Conservation (phyloP, 2,113 vertebrate species). For the Silurus asotus region DNA sequence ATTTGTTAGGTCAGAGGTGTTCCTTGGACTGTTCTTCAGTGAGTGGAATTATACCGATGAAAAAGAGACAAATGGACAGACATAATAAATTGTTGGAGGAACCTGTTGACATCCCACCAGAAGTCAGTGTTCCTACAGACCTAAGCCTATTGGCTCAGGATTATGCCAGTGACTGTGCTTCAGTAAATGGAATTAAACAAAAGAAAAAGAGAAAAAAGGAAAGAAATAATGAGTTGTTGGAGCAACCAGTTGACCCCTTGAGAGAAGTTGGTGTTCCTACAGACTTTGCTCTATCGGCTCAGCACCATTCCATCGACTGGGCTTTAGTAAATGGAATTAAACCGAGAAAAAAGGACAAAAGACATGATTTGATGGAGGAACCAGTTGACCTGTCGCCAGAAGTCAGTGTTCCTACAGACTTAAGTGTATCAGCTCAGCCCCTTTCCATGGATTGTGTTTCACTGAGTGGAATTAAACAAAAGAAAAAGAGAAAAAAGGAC, state of each 20-base stretch:
- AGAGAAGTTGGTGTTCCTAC: not conserved
- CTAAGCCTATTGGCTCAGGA: not conserved
- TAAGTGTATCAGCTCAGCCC: not conserved
- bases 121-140: not conserved
- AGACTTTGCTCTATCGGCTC: too few species aligned
- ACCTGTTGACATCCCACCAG: not conserved
- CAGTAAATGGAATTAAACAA: not conserved
- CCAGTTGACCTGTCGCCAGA: not conserved
- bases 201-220: slow-evolving; percentile 7
- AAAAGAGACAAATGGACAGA: slow-evolving; percentile 34
- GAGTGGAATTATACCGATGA: not conserved
- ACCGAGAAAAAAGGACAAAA: slow-evolving; percentile 29
- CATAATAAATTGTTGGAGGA: not conserved
- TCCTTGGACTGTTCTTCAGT: not conserved
- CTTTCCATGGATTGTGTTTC: not conserved
- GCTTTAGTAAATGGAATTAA: not conserved
- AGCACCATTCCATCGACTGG: too few species aligned
- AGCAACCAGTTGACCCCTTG: not conserved
- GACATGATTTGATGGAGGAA: not conserved
- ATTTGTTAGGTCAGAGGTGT: slow-evolving; percentile 6
- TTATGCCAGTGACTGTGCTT: not conserved
- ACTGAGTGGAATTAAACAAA: not conserved
- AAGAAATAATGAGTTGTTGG: not conserved
- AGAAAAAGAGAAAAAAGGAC: slow-evolving; percentile 34
- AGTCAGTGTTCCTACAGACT: not conserved